A percentile compares a stretch with the other conserved stretches of the same genome.
Evolutionary conservation across 2,888 invertebrate species (phyloP).

Genomic region (Acheta domesticus): DNA sequence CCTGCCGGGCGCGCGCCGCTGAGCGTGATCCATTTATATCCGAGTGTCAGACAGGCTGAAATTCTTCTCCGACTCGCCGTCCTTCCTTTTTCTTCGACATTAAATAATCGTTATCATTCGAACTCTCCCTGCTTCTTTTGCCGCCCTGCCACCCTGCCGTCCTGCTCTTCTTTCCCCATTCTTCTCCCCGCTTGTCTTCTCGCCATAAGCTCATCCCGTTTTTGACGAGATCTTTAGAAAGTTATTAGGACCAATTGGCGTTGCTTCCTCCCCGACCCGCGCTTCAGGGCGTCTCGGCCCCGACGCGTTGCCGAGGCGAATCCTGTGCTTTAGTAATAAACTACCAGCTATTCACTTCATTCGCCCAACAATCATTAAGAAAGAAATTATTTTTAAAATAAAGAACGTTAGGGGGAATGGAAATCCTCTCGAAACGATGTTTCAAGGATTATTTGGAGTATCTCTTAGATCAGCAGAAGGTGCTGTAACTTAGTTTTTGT

Average conservation of each 20-base stretch:
- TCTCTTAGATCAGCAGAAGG: too few relatives aligned
- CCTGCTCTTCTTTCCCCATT: conserved; percentile 23
- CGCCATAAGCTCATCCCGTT: conserved; percentile 27
- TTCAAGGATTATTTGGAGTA: neutral
- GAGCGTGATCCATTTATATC: neutral
- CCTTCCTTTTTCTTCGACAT: conserved; percentile 26
- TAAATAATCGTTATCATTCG: conserved; percentile 24
- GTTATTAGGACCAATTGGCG: conserved; percentile 34
- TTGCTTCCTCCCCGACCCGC: conserved; percentile 22
- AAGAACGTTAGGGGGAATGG: conserved; percentile 23
- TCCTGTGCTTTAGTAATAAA: conserved; percentile 30
- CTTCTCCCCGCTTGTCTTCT: conserved; percentile 28
- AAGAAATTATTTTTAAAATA: conserved; percentile 27
- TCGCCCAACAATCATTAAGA: conserved; percentile 30
- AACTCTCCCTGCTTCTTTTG: neutral
- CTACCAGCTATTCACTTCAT: conserved; percentile 31
- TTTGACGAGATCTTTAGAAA: conserved; percentile 34
- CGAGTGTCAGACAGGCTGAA: neutral
- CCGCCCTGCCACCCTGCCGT: neutral
- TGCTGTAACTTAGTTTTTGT: too few relatives aligned
- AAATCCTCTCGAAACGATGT: neutral
- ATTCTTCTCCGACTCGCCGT: conserved; percentile 11
- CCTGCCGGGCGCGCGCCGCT: neutral
- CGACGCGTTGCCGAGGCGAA: neutral
- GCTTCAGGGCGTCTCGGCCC: neutral